Percentiles rank a stretch among this genome's conserved stretches.
Evolutionary conservation across 2,113 vertebrate genomes (phyloP).

Genomic region (Gymnocephalus cernua): DNA sequence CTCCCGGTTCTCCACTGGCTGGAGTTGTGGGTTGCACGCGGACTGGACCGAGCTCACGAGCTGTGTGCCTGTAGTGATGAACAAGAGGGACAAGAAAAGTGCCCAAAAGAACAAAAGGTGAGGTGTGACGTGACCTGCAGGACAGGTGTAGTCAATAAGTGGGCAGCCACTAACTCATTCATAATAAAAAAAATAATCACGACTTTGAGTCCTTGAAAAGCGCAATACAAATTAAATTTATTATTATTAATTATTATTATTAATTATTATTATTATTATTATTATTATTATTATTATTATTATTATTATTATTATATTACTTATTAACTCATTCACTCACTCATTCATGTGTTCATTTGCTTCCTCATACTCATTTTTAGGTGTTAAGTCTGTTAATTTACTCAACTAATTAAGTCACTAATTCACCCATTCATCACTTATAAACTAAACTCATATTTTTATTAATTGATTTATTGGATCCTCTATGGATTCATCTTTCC

Average conservation of each 20-base stretch:
- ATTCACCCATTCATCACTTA: not conserved
- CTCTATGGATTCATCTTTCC: not conserved
- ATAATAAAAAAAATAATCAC: not conserved
- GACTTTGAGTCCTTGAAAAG: no score
- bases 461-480: not conserved
- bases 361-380: not conserved
- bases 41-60: conserved; percentile 93
- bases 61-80: conserved; percentile 93
- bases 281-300: no score
- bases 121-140: conserved; percentile 14
- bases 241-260: no score
- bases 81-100: conserved; percentile 87
- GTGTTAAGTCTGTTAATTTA: not conserved
- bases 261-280: no score
- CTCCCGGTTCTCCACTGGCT: conserved; percentile 92
- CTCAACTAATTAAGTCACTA: not conserved
- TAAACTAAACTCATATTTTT: not conserved
- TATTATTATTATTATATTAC: no score
- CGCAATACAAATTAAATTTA: no score
- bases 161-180: not conserved
- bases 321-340: not conserved
- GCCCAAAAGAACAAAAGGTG: conserved; percentile 71
- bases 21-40: conserved; percentile 92
- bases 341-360: not conserved
- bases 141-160: not conserved